A percentile compares a stretch with the other conserved stretches of the same genome.
Conservation (phyloP, 2,888 invertebrate species). For the Lycaena phlaeas region DNA sequence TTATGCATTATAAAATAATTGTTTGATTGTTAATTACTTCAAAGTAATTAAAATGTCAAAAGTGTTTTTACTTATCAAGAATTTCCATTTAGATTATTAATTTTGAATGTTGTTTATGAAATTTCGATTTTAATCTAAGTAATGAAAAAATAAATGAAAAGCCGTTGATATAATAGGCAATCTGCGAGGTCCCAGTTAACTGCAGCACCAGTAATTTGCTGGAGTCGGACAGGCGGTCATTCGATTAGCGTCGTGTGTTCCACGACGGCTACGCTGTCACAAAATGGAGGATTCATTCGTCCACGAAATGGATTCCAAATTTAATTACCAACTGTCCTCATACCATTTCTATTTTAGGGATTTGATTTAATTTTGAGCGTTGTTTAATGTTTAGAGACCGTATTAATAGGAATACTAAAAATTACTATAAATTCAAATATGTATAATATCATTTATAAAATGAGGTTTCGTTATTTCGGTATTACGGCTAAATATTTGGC, state of each 20-base stretch:
- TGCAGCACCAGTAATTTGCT: conserved; percentile 15
- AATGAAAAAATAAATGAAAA: background rate
- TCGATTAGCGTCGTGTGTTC: conserved; percentile 12
- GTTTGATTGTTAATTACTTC: too few relatives aligned
- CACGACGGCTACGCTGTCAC: conserved; percentile 3
- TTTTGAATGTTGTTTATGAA: too few relatives aligned
- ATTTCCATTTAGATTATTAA: too few relatives aligned
- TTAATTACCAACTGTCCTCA: background rate
- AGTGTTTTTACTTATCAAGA: too few relatives aligned
- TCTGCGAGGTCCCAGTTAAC: conserved; percentile 6
- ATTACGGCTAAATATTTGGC: conserved; percentile 38
- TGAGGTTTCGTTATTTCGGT: conserved; percentile 42
- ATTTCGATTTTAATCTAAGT: background rate
- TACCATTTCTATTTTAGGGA: background rate
- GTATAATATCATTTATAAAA: conserved; percentile 3
- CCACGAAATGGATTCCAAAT: conserved; percentile 3
- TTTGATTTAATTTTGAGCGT: background rate
- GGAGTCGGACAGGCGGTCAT: conserved; percentile 11
- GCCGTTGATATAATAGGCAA: conserved; percentile 8
- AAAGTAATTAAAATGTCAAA: too few relatives aligned
- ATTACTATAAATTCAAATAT: too few relatives aligned
- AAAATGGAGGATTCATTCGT: conserved; percentile 5
- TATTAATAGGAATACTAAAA: too few relatives aligned
- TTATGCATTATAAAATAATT: too few relatives aligned
- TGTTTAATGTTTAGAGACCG: too few relatives aligned